Percentiles rank a stretch among this genome's conserved stretches.
These are phyloP conservation scores for Ploceus nigricollis DNA, from an alignment of 2,113 vertebrate species.

Conservation along the genomic window DNA sequence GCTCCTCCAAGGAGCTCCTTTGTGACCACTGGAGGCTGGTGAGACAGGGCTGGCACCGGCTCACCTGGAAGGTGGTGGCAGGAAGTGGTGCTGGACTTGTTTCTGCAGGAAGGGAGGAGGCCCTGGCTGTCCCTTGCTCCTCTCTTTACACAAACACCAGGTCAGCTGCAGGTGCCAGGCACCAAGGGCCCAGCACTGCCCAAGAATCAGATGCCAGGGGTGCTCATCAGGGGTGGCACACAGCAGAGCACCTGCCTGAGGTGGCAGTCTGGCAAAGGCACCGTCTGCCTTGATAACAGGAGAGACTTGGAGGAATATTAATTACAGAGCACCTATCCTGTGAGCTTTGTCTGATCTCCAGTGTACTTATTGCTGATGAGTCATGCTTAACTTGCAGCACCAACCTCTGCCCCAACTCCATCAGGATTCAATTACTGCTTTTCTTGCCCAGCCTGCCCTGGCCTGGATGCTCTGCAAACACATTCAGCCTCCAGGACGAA, in stretches of 20 bases:
- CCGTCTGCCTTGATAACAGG: background rate
- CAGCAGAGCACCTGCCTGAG: background rate
- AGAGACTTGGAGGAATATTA: background rate
- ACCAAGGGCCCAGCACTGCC: fast-evolving
- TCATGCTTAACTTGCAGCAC: background rate
- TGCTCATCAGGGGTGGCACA: background rate
- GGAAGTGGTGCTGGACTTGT: background rate
- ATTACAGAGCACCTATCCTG: background rate
- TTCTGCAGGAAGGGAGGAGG: background rate
- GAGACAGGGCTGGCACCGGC: background rate
- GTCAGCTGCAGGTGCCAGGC: background rate
- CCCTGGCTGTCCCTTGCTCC: background rate
- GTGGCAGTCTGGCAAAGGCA: background rate
- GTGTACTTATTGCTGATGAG: background rate
- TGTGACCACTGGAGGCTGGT: background rate
- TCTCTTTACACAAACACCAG: background rate
- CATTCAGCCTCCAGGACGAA: background rate
- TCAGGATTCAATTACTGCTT: background rate
- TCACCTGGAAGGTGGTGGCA: background rate
- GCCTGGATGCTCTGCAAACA: background rate
- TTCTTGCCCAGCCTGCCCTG: background rate
- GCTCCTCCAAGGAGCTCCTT: background rate
- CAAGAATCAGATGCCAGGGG: background rate
- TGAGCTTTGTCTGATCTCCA: background rate
- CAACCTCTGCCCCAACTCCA: background rate